Base-by-base conservation (phyloP, 2,888 invertebrate genomes). In the Acanthosepion esculentum region DNA sequence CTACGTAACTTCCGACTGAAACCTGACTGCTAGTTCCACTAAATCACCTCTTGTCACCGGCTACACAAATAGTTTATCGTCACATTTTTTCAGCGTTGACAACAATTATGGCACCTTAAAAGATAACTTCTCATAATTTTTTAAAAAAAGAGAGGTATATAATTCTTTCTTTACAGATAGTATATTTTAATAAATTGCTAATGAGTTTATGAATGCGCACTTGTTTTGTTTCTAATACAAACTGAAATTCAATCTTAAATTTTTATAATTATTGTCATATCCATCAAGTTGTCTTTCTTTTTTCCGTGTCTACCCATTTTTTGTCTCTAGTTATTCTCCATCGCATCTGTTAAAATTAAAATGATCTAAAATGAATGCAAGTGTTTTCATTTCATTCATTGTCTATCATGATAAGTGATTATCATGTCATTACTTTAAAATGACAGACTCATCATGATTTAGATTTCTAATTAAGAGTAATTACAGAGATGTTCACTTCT, bases 211-310 rank as follows among this genome's bases (percentile, higher is more conserved):
- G 59, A 59, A 23, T 59, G 23, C 26, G 5, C 7, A 23, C 23
- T 5, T 59, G 23, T 59, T 59, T 59, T 5, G 20, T 5, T 20
- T 59, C 7, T 6, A n/a, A 33, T 33, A n/a, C 78, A 78, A 78
- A 33, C n/a, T 12, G 18, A n/a, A 78, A n/a, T 78, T 78, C n/a
- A 78, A 4, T 78, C 3, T n/a, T 15, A 33, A 78, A 78, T 78
- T 78, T 78, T 78, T 33, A 78, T 78, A 78, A 78, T 78, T n/a
- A 78, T 33, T 78, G n/a, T 78, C 78, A 78, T 78, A n/a, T 78
- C 6, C 78, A 78, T 78, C 78, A 78, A 78, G n/a, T 33, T 33
- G 33, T n/a, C 78, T 78, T 78, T n/a, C n/a, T 78, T 78, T 78
- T 78, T 78, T n/a, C 78, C n/a, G n/a, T 33, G 59, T 59, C 59